Evolutionary conservation across 2,113 vertebrate species (phyloP).

Genomic region (Nothobranchius kuhntae): DNA sequence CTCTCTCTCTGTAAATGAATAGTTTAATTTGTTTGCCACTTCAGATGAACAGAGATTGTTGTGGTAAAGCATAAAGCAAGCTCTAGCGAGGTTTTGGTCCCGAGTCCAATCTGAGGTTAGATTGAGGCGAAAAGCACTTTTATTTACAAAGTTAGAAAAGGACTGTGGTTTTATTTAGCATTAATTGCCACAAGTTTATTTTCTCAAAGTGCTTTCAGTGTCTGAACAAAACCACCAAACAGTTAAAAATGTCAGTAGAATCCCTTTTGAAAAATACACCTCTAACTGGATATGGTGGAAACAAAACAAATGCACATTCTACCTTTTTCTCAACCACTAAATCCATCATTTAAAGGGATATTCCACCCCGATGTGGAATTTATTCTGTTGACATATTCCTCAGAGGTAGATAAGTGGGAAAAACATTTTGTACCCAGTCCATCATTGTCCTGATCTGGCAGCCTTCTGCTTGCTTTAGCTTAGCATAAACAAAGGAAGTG

Average conservation of each 20-base stretch:
- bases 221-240: not conserved
- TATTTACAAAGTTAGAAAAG: conserved; percentile 7
- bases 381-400: too few species aligned
- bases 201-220: not conserved
- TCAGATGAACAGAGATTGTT: not conserved
- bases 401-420: too few species aligned
- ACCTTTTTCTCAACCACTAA: not conserved
- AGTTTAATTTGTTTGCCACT: conserved; percentile 5
- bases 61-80: conserved; percentile 11
- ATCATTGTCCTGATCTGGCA: too few species aligned
- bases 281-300: not conserved
- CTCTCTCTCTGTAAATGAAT: conserved; percentile 2
- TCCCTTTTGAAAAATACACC: not conserved
- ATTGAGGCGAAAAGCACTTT: conserved; percentile 3
- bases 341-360: not conserved
- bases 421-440: too few species aligned
- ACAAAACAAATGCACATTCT: conserved; percentile 3
- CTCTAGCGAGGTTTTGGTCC: conserved; percentile 22
- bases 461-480: too few species aligned
- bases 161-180: conserved; percentile 1
- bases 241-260: not conserved
- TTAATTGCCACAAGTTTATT: not conserved
- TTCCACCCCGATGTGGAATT: not conserved
- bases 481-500: too few species aligned
- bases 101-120: conserved; percentile 22